phyloP scores from a whole-genome alignment of 2,797 vertebrate genomes.

The Amniataba percoides region DNA sequence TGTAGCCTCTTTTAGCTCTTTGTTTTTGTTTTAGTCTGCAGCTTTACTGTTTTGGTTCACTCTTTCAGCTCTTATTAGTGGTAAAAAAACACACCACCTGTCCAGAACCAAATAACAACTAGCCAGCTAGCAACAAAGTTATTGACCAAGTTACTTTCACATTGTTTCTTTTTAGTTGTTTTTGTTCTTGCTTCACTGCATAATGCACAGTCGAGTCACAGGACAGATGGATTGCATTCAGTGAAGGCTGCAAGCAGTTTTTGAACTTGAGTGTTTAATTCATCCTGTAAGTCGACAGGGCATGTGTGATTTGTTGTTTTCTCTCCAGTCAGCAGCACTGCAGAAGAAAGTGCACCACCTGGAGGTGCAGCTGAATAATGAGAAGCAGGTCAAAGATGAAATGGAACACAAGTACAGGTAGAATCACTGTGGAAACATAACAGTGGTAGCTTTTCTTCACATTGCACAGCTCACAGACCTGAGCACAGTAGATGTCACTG shows the following conservation, averaged over 20 bases:
- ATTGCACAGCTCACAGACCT: neutral
- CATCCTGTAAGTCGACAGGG: neutral
- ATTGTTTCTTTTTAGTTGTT: neutral
- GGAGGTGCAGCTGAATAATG: conserved; percentile 92
- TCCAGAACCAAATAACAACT: no score
- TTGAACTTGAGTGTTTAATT: conserved; percentile 4
- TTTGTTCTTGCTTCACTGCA: neutral
- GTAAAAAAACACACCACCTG: no score
- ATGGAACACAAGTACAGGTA: conserved; percentile 90
- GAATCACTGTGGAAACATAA: neutral
- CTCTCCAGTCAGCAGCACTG: conserved; percentile 84
- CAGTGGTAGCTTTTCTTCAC: neutral
- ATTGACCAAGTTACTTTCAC: no score
- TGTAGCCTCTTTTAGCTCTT: neutral
- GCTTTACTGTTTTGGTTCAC: neutral
- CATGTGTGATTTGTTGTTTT: conserved; percentile 1
- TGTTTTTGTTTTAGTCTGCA: neutral
- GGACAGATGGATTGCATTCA: neutral
- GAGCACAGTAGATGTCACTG: no score
- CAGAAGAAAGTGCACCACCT: conserved; percentile 92
- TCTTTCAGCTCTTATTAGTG: neutral
- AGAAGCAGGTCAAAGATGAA: conserved; percentile 95
- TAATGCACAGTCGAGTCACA: neutral
- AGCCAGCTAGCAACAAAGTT: no score
- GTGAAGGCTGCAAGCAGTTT: neutral